Evolutionary conservation across 2,797 vertebrate genomes (phyloP).

Genomic region (Buphagus erythrorhynchus): DNA sequence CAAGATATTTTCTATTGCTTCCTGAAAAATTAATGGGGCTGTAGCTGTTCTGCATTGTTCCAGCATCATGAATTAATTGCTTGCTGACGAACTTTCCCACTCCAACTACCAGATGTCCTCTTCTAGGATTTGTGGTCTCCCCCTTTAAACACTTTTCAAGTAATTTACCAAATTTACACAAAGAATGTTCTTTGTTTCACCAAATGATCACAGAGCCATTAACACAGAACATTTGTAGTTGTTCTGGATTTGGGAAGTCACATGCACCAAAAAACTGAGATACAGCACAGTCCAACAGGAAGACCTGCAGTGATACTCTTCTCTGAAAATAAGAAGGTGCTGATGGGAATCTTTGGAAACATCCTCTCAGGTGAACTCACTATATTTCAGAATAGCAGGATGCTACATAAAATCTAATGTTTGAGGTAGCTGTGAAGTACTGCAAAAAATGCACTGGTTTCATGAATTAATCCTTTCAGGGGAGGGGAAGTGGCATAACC

Average conservation of each 20-base stretch:
- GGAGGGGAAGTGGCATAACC: rapidly evolving
- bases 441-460: not conserved
- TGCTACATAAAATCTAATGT: not conserved
- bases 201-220: not conserved
- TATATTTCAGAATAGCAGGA: not conserved
- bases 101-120: not conserved
- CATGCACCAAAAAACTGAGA: not conserved
- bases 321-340: not conserved
- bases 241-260: not conserved
- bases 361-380: not conserved
- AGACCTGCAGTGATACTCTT: rapidly evolving
- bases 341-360: not conserved
- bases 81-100: not conserved
- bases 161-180: not conserved
- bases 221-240: not conserved
- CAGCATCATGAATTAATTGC: not conserved
- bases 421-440: not conserved
- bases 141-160: not conserved
- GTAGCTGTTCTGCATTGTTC: not conserved
- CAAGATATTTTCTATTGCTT: not conserved
- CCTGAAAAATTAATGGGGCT: not conserved
- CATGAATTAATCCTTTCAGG: rapidly evolving
- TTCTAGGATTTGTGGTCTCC: not conserved
- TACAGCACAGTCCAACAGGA: not conserved
- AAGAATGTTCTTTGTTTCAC: not conserved